Percentiles rank a stretch among this genome's conserved stretches.
phyloP scores from a whole-genome alignment of 1,140 invertebrate genomes.

The Pachyrhynchus sulphureomaculatus region DNA sequence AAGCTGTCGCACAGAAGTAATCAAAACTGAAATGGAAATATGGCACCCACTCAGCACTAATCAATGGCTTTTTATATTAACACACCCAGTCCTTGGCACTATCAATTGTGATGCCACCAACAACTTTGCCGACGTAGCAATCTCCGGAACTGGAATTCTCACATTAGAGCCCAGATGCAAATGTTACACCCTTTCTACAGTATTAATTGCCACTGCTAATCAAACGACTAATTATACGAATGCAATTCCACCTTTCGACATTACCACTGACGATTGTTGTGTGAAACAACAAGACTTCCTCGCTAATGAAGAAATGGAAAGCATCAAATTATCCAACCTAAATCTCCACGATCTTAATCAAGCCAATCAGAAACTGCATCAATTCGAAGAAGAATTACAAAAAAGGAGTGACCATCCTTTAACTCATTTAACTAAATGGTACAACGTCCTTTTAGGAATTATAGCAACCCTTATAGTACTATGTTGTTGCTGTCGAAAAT shows the following conservation, averaged over 20 bases:
- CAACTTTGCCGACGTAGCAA: too few species aligned
- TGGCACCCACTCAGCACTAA: constrained; percentile 1
- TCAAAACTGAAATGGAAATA: neutral
- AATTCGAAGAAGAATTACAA: too few species aligned
- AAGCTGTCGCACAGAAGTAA: neutral
- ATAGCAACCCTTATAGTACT: too few species aligned
- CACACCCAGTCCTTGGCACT: neutral
- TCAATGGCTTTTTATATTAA: constrained; percentile 1
- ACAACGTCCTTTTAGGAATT: too few species aligned
- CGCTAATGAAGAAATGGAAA: neutral
- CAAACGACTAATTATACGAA: constrained; percentile 5
- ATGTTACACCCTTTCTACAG: constrained; percentile 12
- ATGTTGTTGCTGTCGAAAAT: too few species aligned
- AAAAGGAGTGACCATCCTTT: too few species aligned
- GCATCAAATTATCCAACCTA: neutral
- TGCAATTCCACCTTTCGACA: constrained; percentile 3
- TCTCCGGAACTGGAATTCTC: constrained; percentile 1
- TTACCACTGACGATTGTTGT: constrained; percentile 5
- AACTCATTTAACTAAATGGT: too few species aligned
- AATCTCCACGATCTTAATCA: neutral
- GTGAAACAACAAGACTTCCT: neutral
- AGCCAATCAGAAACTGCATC: too few species aligned
- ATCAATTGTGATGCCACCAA: neutral
- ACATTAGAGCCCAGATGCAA: neutral
- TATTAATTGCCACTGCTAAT: neutral